These are phyloP conservation scores for Eupithecia insigniata DNA, from an alignment of 2,888 invertebrate genomes.

Conservation along the genomic window DNA sequence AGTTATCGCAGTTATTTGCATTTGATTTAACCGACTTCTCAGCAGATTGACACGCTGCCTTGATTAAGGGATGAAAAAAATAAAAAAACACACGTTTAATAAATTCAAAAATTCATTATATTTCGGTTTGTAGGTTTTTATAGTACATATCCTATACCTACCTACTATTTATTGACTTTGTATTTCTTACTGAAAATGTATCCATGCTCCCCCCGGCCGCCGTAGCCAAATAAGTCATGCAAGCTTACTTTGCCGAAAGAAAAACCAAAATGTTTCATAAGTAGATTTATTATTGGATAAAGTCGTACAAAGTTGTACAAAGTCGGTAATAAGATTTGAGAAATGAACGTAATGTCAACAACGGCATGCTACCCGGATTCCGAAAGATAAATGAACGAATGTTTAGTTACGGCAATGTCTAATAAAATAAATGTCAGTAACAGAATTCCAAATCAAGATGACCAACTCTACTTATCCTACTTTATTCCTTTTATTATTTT, in stretches of 20 bases:
- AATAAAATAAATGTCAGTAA: slow-evolving; percentile 29
- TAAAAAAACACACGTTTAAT: too few relatives aligned
- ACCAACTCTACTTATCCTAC: too few relatives aligned
- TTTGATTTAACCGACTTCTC: background rate
- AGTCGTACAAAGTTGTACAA: slow-evolving; percentile 64
- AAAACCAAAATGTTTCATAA: slow-evolving; percentile 53
- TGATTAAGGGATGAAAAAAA: too few relatives aligned
- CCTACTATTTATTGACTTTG: background rate
- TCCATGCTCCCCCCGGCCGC: background rate
- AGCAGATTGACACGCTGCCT: background rate
- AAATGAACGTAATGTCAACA: slow-evolving; percentile 76
- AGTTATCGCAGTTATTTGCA: background rate
- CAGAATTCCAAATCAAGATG: too few relatives aligned
- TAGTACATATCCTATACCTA: too few relatives aligned
- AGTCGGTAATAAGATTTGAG: slow-evolving; percentile 76
- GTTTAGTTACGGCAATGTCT: slow-evolving; percentile 64
- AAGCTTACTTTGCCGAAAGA: slow-evolving; percentile 48
- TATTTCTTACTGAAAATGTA: background rate
- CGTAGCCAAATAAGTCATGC: slow-evolving; percentile 51
- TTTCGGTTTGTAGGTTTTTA: too few relatives aligned
- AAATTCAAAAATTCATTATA: too few relatives aligned
- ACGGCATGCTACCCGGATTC: slow-evolving; percentile 67
- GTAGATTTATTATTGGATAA: slow-evolving; percentile 68
- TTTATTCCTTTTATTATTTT: too few relatives aligned
- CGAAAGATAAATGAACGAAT: slow-evolving; percentile 72